These are phyloP conservation scores for Campylomormyrus numenius DNA, from an alignment of 2,113 vertebrate species.

Conservation along the genomic window DNA sequence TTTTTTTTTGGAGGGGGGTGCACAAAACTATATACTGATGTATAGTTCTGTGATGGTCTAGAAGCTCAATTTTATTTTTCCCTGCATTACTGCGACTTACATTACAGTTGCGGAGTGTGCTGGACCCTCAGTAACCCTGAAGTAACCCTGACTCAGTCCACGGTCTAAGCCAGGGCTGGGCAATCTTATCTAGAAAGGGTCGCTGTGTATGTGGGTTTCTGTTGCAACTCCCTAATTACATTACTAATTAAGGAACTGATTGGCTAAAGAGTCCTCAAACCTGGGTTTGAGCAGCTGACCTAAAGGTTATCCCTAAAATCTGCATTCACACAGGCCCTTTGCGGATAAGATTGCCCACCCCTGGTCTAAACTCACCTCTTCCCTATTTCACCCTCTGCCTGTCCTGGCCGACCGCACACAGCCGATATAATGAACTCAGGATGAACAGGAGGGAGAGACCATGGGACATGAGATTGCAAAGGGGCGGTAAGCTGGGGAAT, in stretches of 20 bases:
- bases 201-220: no score
- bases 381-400: slow-evolving; percentile 36
- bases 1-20: not conserved
- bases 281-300: no score
- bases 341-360: no score
- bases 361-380: slow-evolving; percentile 24
- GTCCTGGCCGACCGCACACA: slow-evolving; percentile 46
- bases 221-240: no score
- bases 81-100: not conserved
- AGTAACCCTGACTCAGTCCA: not conserved
- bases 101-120: not conserved
- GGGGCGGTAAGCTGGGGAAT: not conserved
- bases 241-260: no score
- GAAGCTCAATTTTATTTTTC: not conserved
- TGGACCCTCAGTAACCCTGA: not conserved
- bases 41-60: not conserved
- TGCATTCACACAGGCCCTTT: no score
- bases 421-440: slow-evolving; percentile 52
- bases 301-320: no score
- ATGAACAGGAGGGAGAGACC: not conserved
- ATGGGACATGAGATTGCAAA: not conserved
- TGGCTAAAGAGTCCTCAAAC: no score
- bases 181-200: no score
- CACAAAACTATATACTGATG: not conserved
- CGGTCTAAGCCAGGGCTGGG: not conserved